phyloP scores from a whole-genome alignment of 2,797 vertebrate species.

The Anguilla anguilla region DNA sequence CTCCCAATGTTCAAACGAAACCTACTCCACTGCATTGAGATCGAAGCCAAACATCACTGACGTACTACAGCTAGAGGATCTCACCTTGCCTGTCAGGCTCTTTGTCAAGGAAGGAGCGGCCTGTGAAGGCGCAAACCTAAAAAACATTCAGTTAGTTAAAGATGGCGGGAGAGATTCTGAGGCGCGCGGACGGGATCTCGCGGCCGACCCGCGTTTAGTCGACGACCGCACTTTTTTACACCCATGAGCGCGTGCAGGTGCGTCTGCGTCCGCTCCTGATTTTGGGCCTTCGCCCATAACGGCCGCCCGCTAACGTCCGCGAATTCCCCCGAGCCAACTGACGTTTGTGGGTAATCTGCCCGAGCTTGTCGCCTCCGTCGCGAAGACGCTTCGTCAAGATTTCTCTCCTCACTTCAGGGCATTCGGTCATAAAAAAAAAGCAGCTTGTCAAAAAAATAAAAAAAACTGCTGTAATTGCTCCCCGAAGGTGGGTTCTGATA shows the following conservation, averaged over 20 bases:
- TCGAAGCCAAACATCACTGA: background rate
- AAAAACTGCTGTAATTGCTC: slow-evolving; percentile 28
- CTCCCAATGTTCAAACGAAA: too few species aligned
- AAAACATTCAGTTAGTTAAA: slow-evolving; percentile 46
- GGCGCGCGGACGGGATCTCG: slow-evolving; percentile 55
- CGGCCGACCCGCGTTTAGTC: slow-evolving; percentile 61
- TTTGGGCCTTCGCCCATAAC: background rate
- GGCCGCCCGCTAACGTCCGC: background rate
- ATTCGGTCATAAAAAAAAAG: background rate
- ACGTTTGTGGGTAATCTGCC: background rate
- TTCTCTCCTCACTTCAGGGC: background rate
- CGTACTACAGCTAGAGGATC: background rate
- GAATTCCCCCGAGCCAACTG: background rate
- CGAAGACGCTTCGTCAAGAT: background rate
- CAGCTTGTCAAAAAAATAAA: slow-evolving; percentile 22
- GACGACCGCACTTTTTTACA: slow-evolving; percentile 49
- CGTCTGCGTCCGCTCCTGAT: slow-evolving; percentile 42
- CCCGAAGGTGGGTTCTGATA: slow-evolving; percentile 27
- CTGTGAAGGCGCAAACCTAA: background rate
- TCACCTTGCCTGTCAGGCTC: background rate
- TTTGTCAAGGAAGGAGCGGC: background rate
- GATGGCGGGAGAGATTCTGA: slow-evolving; percentile 44
- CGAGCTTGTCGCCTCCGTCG: background rate
- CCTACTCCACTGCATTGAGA: background rate
- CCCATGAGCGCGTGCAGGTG: slow-evolving; percentile 56